Evolutionary conservation across 2,113 vertebrate genomes (phyloP), one percentile per base, ranked within the genome.

Genomic region (Dipodomys merriami): DNA sequence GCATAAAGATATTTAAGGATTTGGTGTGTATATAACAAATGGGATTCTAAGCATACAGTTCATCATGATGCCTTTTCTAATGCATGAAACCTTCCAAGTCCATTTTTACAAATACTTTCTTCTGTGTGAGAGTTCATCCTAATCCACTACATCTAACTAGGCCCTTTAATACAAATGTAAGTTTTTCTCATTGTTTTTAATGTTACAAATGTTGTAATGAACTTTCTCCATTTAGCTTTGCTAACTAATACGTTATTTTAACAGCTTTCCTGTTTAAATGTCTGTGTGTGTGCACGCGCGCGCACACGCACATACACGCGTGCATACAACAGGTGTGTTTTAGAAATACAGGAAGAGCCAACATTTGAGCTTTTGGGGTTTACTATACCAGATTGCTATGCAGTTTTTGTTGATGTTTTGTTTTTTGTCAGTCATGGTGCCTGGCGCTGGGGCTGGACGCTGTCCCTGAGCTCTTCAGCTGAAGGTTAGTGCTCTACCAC

Each of bases 321-420:
- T 64, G 22, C 64, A 25, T 65, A 65, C 27, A 65, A 65, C 39
- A 39, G 39, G 49, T 67, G 20, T 67, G 11, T 11, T 22, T 35
- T 79, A 30, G 60, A 84, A 93, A 94, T n/a, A 84, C 12, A 72
- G n/a, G 83, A 73, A 73, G 25, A 89, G 64, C 20, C 76, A 85
- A 81, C 64, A 90, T 86, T 65, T 57, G 29, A 86, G 30, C 16
- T 35, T 91, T 35, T 57, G 29, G 67, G 19, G 86, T 62, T 74
- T 81, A 82, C 49, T 82, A n/a, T 68, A 19, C 30, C 60, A 62
- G 20, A 64, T 53, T 27, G 76, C 30, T 86, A 33, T 44, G 46
- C 49, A 49, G 49, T 49, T 49, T 49, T 49, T 12, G 39, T 39
- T 39, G 39, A 39, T 39, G 3, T 39, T 39, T 39, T 39, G 39